These are phyloP conservation scores for Agapostemon virescens DNA, from an alignment of 2,888 invertebrate genomes.

Conservation along the genomic window DNA sequence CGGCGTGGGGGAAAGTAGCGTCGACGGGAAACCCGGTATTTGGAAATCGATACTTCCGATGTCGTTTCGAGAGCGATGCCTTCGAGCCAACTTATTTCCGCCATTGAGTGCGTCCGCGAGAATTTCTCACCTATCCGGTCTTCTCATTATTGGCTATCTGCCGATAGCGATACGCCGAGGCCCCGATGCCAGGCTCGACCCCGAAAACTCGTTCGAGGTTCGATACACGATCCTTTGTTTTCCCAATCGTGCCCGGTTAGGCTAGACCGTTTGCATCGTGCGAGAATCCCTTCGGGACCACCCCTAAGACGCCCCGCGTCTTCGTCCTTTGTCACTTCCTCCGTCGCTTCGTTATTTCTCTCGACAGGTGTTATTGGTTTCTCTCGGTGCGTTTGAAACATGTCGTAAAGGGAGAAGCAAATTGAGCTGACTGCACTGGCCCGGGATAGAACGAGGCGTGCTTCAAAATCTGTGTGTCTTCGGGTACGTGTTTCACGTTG, in stretches of 20 bases:
- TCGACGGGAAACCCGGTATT: slow-evolving; percentile 55
- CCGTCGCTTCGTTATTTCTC: slow-evolving; percentile 2
- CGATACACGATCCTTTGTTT: slow-evolving; percentile 16
- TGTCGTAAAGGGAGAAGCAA: slow-evolving; percentile 20
- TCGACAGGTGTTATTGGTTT: slow-evolving; percentile 12
- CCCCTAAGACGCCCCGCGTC: neutral
- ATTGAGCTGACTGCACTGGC: neutral
- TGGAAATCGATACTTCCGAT: slow-evolving; percentile 65
- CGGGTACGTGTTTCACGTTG: neutral
- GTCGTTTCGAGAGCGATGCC: slow-evolving; percentile 59
- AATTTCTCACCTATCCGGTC: slow-evolving; percentile 52
- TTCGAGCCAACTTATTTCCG: slow-evolving; percentile 54
- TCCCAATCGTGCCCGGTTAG: neutral
- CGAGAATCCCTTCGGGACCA: neutral
- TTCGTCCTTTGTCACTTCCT: slow-evolving; percentile 17
- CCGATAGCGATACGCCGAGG: neutral
- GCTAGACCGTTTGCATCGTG: neutral
- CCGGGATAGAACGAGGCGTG: neutral
- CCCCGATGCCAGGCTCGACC: too few relatives aligned
- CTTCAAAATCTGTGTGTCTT: slow-evolving; percentile 3
- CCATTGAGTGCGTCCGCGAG: slow-evolving; percentile 27
- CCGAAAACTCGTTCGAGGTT: slow-evolving; percentile 39
- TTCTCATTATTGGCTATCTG: slow-evolving; percentile 56
- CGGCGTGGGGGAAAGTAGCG: slow-evolving; percentile 34
- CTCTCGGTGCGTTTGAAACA: slow-evolving; percentile 8